phyloP scores from a whole-genome alignment of 53 echinoderm and acorn worm genomes.

The Hippasteria phrygiana region DNA sequence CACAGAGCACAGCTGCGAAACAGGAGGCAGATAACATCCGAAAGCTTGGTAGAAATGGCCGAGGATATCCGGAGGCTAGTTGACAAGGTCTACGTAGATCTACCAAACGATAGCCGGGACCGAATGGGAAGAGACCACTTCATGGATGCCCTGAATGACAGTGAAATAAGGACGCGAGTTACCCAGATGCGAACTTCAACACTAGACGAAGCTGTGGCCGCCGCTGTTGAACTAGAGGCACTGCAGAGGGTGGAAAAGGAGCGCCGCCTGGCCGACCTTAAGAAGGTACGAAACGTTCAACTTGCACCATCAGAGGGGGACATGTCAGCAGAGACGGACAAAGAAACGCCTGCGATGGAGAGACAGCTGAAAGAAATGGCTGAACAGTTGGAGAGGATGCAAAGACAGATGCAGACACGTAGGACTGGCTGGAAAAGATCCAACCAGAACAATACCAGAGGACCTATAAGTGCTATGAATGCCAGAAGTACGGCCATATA shows the following conservation, averaged over 20 bases:
- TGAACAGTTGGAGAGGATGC: background rate
- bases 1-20: slow-evolving; percentile 47
- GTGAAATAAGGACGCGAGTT: slow-evolving; percentile 37
- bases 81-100: slow-evolving; percentile 36
- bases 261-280: background rate
- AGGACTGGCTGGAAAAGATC: background rate
- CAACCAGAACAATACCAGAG: background rate
- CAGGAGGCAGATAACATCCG: slow-evolving; percentile 1
- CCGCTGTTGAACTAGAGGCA: slow-evolving; percentile 57
- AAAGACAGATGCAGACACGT: background rate
- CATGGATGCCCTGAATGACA: slow-evolving; percentile 55
- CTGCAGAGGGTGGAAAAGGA: slow-evolving; percentile 4
- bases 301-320: background rate
- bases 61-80: slow-evolving; percentile 18
- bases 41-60: slow-evolving; percentile 57
- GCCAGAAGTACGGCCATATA: slow-evolving; percentile 57
- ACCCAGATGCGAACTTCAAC: slow-evolving; percentile 32
- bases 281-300: background rate
- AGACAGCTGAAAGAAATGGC: background rate
- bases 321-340: background rate
- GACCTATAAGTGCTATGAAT: slow-evolving; percentile 52
- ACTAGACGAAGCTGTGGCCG: slow-evolving; percentile 50
- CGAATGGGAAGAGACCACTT: slow-evolving; percentile 56
- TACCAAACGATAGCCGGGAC: slow-evolving; percentile 23
- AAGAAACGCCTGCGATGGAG: background rate